These are phyloP conservation scores for Cremastobaeus sp. DNA, from an alignment of 2,888 invertebrate species.

Conservation along the genomic window DNA sequence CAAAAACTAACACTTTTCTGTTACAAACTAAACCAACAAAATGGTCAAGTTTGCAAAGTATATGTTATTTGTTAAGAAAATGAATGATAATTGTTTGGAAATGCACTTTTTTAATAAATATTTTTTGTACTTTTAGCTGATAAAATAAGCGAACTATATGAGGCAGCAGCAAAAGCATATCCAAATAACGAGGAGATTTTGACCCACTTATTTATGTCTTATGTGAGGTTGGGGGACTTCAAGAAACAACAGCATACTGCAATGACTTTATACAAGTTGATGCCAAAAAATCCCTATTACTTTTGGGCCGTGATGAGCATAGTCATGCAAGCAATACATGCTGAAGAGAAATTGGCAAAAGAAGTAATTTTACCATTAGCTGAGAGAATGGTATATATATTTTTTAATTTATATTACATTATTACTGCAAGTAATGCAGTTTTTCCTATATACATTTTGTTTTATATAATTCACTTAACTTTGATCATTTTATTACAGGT, in stretches of 20 bases:
- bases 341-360: conserved; percentile 78
- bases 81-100: background rate
- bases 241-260: conserved; percentile 94
- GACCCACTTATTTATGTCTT: conserved; percentile 96
- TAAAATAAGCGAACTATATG: conserved; percentile 92
- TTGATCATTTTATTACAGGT: conserved; percentile 63
- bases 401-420: no score
- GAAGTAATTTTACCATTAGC: conserved; percentile 91
- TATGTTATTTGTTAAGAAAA: no score
- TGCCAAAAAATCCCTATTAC: conserved; percentile 96
- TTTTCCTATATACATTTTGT: no score
- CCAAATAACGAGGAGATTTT: conserved; percentile 94
- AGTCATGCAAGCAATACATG: conserved; percentile 88
- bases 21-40: no score
- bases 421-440: no score
- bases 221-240: conserved; percentile 93
- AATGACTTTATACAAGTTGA: conserved; percentile 92
- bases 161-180: conserved; percentile 90
- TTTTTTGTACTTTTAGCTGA: conserved; percentile 82
- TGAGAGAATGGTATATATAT: conserved; percentile 88
- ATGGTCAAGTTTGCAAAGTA: no score
- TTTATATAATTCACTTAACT: background rate
- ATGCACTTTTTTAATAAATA: no score
- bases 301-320: conserved; percentile 99
- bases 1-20: no score